Conservation (phyloP, 2,113 vertebrate genomes). For the Euleptes europaea region DNA sequence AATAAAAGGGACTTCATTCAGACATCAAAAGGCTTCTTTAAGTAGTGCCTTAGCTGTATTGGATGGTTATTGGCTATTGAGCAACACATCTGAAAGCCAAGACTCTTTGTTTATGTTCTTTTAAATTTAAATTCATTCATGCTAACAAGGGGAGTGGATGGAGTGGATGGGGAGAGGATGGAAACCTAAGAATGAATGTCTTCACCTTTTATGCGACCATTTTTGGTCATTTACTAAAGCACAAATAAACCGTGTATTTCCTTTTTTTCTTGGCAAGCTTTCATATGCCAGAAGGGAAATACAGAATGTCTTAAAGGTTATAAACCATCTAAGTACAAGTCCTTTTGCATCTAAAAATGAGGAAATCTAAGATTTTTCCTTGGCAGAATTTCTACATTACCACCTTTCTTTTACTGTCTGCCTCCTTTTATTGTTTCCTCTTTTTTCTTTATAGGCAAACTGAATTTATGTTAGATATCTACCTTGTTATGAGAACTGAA, state of each 20-base stretch:
- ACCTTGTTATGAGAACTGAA: neutral
- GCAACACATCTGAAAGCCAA: neutral
- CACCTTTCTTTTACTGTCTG: neutral
- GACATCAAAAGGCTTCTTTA: neutral
- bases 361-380: neutral
- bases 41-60: neutral
- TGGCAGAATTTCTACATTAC: neutral
- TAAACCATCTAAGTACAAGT: neutral
- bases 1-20: neutral
- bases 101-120: neutral
- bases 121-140: neutral
- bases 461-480: neutral
- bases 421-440: neutral
- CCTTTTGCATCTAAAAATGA: neutral
- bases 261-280: neutral
- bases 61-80: neutral
- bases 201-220: neutral
- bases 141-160: too few species aligned
- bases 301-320: neutral
- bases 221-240: neutral
- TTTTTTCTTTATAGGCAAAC: neutral
- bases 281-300: neutral
- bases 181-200: neutral
- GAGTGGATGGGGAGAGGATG: too few species aligned
- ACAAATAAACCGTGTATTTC: neutral